Conservation (phyloP, 2,113 vertebrate genomes). For the Clarias batrachus region DNA sequence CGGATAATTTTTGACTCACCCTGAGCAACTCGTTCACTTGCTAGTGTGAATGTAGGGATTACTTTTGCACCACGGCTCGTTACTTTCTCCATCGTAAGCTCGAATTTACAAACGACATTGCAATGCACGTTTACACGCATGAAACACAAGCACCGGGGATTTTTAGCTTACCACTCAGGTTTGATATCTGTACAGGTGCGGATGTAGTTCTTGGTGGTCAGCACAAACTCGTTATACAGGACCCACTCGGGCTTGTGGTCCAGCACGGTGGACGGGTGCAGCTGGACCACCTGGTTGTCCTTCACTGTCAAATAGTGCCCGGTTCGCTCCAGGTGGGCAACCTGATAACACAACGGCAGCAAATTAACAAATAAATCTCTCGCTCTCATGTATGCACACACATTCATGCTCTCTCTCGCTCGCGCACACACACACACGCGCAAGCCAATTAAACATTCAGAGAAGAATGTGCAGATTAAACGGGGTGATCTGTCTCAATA, state of each 20-base stretch:
- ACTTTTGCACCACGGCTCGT: neutral
- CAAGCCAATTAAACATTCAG: constrained; percentile 53
- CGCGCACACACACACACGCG: neutral
- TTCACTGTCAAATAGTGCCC: constrained; percentile 96
- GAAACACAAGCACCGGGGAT: neutral
- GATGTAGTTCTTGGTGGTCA: constrained; percentile 98
- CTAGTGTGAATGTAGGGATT: neutral
- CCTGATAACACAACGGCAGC: constrained; percentile 65
- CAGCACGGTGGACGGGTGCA: constrained; percentile 95
- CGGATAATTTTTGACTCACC: no score
- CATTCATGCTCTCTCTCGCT: neutral
- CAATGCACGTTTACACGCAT: constrained; percentile 1
- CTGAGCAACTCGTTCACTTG: neutral
- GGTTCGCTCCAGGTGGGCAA: constrained; percentile 93
- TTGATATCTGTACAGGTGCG: constrained; percentile 96
- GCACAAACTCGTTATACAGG: constrained; percentile 96
- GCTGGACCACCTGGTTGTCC: constrained; percentile 96
- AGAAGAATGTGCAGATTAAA: constrained; percentile 66
- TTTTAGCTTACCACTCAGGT: constrained; percentile 86
- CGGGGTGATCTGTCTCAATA: constrained; percentile 72
- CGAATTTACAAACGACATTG: neutral
- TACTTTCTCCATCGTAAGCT: neutral
- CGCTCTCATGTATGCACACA: neutral
- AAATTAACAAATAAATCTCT: constrained; percentile 47
- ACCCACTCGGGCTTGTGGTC: constrained; percentile 98